Evolutionary conservation across 2,797 vertebrate genomes (phyloP), one percentile per base, ranked within the genome.

Genomic region (Sciaenops ocellatus): DNA sequence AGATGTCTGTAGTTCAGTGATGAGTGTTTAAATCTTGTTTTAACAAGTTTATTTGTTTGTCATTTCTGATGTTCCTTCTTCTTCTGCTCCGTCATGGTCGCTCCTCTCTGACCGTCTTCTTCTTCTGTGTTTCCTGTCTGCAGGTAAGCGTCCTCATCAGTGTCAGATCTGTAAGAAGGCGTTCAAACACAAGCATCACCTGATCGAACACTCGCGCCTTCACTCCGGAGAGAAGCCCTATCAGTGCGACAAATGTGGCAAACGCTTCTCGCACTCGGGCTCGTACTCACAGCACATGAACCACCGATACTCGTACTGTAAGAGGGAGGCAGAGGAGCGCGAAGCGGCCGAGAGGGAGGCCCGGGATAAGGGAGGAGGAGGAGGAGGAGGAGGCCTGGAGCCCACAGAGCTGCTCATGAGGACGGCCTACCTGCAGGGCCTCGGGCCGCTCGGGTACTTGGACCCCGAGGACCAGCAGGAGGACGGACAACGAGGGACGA

Each of bases 201-300:
- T 99, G 87, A 99, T 99, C 10, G 98, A 99, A 91, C 98, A 99
- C 95, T 98, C 97, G 9, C 95, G 98, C 79, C 96, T 99, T 82
- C 98, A 99, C 96, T 99, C 98, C 0, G 98, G 98, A 70, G 98
- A 99, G 94, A 99, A 99, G 89, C 98, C 98, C 61, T 99, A 99
- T 87, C 98, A 98, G 95, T 99, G 98, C 13, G 98, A 99, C 92
- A 98, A 98, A 94, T 99, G 98, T 20, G 98, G 98, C 76, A 99
- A 99, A 82, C 97, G 98, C 89, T 99, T 99, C 95, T 99, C 98
- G 0, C 98, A 99, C 93, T 99, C 98, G 1, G 98, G 98, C 81
- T 99, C 98, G 18, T 99, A 99, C 93, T 99, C 98, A 0, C 98
- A 99, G 94, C 98, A 99, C 96, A 99, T 99, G 98, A 99, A 99